Conservation (phyloP, 2,113 vertebrate genomes). For the Andinoacara biseriatus region DNA sequence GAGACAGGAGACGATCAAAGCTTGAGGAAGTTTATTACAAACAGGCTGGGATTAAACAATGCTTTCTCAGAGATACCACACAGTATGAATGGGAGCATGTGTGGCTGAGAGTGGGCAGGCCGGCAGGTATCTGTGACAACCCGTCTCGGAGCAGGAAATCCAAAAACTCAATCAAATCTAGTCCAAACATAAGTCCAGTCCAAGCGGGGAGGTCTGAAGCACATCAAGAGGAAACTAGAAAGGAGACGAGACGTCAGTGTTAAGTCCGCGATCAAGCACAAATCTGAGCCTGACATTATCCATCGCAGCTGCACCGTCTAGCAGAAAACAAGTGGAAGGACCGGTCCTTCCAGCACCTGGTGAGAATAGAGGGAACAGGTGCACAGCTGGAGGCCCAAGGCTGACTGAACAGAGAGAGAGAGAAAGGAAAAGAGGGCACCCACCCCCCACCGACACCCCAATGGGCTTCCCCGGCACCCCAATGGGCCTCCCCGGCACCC, state of each 20-base stretch:
- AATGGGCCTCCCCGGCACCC: background rate
- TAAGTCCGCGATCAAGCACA: background rate
- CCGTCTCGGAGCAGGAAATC: background rate
- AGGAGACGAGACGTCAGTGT: background rate
- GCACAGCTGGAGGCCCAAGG: background rate
- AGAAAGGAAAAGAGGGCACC: no score
- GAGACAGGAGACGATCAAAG: background rate
- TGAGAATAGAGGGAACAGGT: background rate
- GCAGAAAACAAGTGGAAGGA: background rate
- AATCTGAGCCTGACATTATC: background rate
- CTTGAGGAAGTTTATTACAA: background rate
- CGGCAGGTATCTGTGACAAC: background rate
- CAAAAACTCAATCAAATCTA: slow-evolving; percentile 5
- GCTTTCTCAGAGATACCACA: background rate
- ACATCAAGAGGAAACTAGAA: background rate
- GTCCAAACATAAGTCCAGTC: background rate
- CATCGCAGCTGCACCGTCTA: background rate
- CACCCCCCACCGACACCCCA: no score
- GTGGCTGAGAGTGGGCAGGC: background rate
- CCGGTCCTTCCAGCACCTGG: background rate
- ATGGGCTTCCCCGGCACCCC: no score
- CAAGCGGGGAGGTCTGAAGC: background rate
- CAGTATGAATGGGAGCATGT: background rate
- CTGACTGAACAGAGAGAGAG: background rate
- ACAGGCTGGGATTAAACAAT: background rate